Percentiles rank a stretch among this genome's conserved stretches.
Evolutionary conservation across 2,113 vertebrate species (phyloP).

Genomic region (Calyptommatus sinebrachiatus): DNA sequence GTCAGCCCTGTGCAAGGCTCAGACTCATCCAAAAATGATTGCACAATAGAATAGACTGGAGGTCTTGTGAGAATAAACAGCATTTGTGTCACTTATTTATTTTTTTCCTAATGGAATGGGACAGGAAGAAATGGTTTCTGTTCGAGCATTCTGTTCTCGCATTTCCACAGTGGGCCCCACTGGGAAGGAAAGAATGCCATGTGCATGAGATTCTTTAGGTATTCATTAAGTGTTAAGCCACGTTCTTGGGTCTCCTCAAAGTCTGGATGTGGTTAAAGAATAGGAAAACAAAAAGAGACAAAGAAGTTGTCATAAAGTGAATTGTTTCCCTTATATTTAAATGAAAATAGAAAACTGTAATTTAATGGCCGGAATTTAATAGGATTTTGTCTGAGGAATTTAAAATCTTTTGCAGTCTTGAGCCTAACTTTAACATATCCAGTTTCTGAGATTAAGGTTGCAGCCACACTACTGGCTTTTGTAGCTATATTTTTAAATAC

Average conservation of each 20-base stretch:
- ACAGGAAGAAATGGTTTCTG: conserved; percentile 51
- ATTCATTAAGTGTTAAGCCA: conserved; percentile 32
- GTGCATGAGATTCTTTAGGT: conserved; percentile 18
- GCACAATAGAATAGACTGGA: conserved; percentile 32
- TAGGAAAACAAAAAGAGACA: conserved; percentile 20
- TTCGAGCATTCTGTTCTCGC: conserved; percentile 26
- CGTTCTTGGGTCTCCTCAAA: conserved; percentile 2
- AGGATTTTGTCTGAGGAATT: neutral
- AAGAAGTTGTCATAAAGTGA: conserved; percentile 10
- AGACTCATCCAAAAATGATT: conserved; percentile 43
- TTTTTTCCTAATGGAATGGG: conserved; percentile 49
- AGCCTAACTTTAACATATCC: too few relatives aligned
- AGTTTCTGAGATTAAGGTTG: too few relatives aligned
- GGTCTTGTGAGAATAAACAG: conserved; percentile 45
- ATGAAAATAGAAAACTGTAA: conserved; percentile 16
- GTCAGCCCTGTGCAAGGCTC: conserved; percentile 41
- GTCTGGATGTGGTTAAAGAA: conserved; percentile 25
- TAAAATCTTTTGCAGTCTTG: too few relatives aligned
- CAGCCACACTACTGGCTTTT: too few relatives aligned
- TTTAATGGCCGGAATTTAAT: neutral
- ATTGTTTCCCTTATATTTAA: conserved; percentile 11
- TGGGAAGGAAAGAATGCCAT: conserved; percentile 5
- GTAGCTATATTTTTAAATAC: too few relatives aligned
- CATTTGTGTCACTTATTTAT: conserved; percentile 33
- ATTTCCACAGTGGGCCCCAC: conserved; percentile 27